Evolutionary conservation across 2,888 invertebrate genomes (phyloP), one percentile per base, ranked within the genome.

Genomic region (Yponomeuta evonymella): DNA sequence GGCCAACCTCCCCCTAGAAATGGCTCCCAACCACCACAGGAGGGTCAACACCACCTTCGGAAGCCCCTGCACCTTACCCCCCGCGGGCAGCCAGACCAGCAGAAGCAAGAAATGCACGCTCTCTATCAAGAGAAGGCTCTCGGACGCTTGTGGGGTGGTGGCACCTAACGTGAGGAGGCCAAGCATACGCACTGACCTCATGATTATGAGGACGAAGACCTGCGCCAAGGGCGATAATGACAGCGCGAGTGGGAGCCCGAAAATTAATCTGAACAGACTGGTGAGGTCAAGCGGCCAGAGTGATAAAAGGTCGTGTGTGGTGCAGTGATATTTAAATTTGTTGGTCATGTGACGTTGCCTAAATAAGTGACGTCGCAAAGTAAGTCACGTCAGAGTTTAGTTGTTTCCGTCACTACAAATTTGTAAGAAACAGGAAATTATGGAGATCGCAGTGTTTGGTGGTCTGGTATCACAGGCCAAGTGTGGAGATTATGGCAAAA

Each of bases 1-100:
- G 69, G 96, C 97, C 48, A 96, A 96, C 82, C 87, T 97, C 72
- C 97, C 97, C 0, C 87, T 96, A 78, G 97, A 97, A 90, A 97
- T 97, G 97, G 96, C 97, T 30, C 96, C 96, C 0, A 96, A 97
- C 79, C 95, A 97, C 82, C 97, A 97, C 85, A 95, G 96, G 79
- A 94, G 96, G 72, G 95, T 97, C 66, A 95, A 94, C 77, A 94
- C 95, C 15, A 95, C 94, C 10, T 96, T 96, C 75, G 94, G 96
- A 6, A 95, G 96, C 71, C 96, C 96, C 0, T 96, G 95, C 75
- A 96, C 96, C 10, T 82, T 96, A 74, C 95, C 95, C 1, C 95
- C 95, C 0, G 95, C 95, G 0, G 93, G 95, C 74, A 93, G 94
- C 48, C 94, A 94, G 74, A 92, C 93, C 66, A 95, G 93, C 81